A percentile compares a stretch with the other conserved stretches of the same genome.
Evolutionary conservation across 2,888 invertebrate species (phyloP).

Genomic region (Frankliniella intonsa): DNA sequence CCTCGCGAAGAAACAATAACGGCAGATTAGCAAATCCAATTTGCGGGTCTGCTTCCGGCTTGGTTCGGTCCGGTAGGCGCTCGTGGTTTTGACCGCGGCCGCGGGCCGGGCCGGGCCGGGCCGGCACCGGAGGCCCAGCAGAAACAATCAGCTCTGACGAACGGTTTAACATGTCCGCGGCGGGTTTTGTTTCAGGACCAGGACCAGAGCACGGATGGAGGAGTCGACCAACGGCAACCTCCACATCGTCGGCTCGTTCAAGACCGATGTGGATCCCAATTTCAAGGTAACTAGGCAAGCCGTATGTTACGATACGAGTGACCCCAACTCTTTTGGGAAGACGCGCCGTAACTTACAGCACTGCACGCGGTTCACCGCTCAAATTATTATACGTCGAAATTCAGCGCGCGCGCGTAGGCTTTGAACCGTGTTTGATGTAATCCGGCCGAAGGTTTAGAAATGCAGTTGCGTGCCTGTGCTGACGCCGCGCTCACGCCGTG

Average conservation of each 20-base stretch:
- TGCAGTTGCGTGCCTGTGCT: conserved; percentile 10
- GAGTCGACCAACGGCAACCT: conserved; percentile 74
- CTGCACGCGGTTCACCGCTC: neutral
- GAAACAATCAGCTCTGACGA: too few relatives aligned
- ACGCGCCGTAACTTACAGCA: neutral
- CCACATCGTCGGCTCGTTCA: conserved; percentile 74
- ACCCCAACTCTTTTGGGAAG: neutral
- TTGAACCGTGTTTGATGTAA: conserved; percentile 28
- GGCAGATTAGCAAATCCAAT: neutral
- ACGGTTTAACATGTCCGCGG: neutral
- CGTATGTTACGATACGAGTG: neutral
- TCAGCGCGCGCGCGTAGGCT: neutral
- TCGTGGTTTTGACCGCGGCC: too few relatives aligned
- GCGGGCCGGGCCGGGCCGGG: too few relatives aligned
- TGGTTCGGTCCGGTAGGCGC: too few relatives aligned
- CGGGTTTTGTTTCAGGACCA: conserved; percentile 53
- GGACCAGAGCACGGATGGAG: conserved; percentile 73
- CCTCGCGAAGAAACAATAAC: neutral
- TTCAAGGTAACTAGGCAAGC: conserved; percentile 57
- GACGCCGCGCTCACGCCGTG: neutral
- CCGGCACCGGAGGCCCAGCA: neutral
- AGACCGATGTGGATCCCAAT: conserved; percentile 66
- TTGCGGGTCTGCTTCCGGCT: neutral
- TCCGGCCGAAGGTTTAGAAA: too few relatives aligned
- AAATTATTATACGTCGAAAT: neutral